Base-by-base conservation (phyloP, 1,140 invertebrate species). In the Ridgeia piscesae region DNA sequence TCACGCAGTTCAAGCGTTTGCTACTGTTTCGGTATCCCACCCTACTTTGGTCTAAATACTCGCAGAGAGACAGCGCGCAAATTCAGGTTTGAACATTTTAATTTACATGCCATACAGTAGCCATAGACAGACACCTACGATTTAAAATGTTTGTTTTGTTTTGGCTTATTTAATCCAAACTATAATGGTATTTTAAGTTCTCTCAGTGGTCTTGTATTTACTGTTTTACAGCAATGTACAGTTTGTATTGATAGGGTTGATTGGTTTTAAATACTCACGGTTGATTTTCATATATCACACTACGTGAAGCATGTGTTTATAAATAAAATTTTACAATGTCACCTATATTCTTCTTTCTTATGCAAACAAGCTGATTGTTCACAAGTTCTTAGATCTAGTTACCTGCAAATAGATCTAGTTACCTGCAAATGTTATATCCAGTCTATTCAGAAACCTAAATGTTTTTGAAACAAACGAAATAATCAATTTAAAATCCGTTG, bases 61-160 rank as follows among this genome's bases (percentile, higher is more conserved):
- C 35, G 33, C 92, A 92, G 92, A 31, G 92, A 50, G 92, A 92
- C 35, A 91, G 92, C 89, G 92, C 92, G n/a, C 92, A 91, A 89
- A 90, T 77, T 89, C 58, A 34, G 58, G 58, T 77, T 27, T 77
- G 58, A 21, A 4, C 58, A 77, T 77, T 77, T 42, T 4, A 42
- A 42, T 42, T 11, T 42, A 77, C 27, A 21, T 77, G 58, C 27
- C 0, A 21, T 77, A 21, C 48, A 8, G 48, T 50, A 21, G 48
- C 48, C 0, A 50, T n/a, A n/a, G n/a, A n/a, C n/a, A n/a, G n/a
- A n/a, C n/a, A 11, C 42, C 11, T 42, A 42, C 11, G 11, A 6
- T 4, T 42, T 4, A 42, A 6, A 42, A 77, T 8, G 27, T 21
- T 21, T 4, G 58, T 21, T 77, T 77, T 77, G 58, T 6, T 21